These are phyloP conservation scores for Tragelaphus imberbis DNA, from an alignment of 2,113 vertebrate species.

Conservation along the genomic window DNA sequence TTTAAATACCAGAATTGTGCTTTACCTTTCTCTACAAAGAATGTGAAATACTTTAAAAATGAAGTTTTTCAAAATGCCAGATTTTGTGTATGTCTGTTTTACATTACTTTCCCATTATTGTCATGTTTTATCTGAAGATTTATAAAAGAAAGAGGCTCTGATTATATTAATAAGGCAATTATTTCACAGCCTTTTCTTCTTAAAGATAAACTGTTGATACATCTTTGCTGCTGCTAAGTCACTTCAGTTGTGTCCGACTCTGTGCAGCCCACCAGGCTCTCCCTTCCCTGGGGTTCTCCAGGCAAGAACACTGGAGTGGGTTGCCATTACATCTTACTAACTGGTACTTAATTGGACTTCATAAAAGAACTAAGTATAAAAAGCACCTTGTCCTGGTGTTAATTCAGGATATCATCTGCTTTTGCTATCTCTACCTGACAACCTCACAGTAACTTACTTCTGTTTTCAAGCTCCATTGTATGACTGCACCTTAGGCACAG, in stretches of 20 bases:
- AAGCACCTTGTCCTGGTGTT: constrained; percentile 11
- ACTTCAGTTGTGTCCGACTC: no score
- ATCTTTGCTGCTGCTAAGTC: not conserved
- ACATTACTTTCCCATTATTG: constrained; percentile 13
- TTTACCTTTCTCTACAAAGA: constrained; percentile 29
- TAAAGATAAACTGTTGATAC: not conserved
- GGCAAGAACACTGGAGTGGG: no score
- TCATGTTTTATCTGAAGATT: not conserved
- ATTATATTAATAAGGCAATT: not conserved
- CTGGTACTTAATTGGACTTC: not conserved
- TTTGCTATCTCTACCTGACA: constrained; percentile 74
- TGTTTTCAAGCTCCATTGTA: constrained; percentile 58
- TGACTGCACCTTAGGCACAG: constrained; percentile 34
- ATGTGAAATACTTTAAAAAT: constrained; percentile 18
- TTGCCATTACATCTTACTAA: not conserved
- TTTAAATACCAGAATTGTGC: constrained; percentile 20
- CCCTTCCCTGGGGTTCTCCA: no score
- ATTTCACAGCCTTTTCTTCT: not conserved
- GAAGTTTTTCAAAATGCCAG: constrained; percentile 42
- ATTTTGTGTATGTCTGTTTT: not conserved
- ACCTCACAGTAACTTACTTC: constrained; percentile 79
- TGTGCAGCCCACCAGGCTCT: no score
- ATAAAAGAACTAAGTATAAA: not conserved
- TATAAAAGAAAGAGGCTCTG: not conserved
- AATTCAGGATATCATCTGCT: constrained; percentile 53